These are phyloP conservation scores for Chiridota heheva DNA, from an alignment of 35 echinoderm and acorn worm genomes.

Conservation along the genomic window DNA sequence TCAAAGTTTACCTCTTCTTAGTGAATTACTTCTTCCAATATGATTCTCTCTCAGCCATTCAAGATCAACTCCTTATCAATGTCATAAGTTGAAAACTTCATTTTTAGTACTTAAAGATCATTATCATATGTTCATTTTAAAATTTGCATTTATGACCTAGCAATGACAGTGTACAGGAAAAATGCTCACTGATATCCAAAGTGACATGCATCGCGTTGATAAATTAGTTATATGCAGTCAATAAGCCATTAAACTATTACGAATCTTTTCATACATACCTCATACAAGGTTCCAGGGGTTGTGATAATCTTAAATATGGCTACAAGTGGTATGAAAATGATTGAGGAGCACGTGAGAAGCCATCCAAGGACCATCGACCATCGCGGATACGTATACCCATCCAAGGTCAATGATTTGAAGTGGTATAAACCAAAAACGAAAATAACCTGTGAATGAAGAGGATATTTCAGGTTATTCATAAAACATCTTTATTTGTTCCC, in stretches of 20 bases:
- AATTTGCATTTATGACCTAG: background rate
- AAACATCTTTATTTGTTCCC: background rate
- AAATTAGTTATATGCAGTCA: background rate
- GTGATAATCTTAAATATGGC: conserved; percentile 65
- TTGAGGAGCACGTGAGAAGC: conserved; percentile 73
- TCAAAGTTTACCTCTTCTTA: no score
- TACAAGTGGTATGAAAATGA: conserved; percentile 73
- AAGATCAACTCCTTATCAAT: no score
- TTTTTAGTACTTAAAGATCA: background rate
- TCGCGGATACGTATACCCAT: conserved; percentile 75
- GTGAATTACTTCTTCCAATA: no score
- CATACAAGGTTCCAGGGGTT: conserved; percentile 59
- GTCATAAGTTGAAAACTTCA: background rate
- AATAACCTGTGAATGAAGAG: conserved; percentile 44
- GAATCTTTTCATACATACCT: conserved; percentile 47
- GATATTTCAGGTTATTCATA: background rate
- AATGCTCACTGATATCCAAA: no score
- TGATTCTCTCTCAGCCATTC: no score
- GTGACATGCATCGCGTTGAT: no score
- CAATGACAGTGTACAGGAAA: background rate
- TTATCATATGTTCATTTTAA: background rate
- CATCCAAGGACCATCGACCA: conserved; percentile 89
- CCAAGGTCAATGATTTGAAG: conserved; percentile 45
- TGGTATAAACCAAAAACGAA: conserved; percentile 68
- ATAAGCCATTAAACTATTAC: background rate